Evolutionary conservation across 2,797 vertebrate genomes (phyloP).

Genomic region (Galagoides demidoff): DNA sequence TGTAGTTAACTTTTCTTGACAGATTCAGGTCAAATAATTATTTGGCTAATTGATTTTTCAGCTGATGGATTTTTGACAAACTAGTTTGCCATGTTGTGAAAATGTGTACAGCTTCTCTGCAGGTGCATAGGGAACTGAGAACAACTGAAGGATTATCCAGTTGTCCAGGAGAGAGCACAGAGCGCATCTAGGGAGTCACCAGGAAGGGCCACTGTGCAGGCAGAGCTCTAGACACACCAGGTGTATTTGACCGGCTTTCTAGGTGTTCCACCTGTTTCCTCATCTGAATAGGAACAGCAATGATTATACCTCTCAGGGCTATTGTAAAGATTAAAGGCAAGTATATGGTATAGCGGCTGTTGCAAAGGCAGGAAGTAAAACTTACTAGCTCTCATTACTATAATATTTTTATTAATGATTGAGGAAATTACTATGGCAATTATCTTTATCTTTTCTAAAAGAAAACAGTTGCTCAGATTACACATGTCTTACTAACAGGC

Average conservation of each 20-base stretch:
- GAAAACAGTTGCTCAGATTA: background rate
- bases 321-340: background rate
- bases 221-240: background rate
- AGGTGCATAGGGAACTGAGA: background rate
- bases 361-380: background rate
- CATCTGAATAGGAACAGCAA: background rate
- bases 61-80: background rate
- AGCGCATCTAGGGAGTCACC: background rate
- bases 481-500: background rate
- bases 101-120: background rate
- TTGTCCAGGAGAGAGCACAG: background rate
- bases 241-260: background rate
- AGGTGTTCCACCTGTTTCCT: background rate
- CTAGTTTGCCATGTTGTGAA: background rate
- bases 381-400: background rate
- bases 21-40: background rate
- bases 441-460: background rate
- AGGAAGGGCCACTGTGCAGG: background rate
- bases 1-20: background rate
- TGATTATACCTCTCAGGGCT: background rate
- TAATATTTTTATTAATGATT: background rate
- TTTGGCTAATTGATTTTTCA: background rate
- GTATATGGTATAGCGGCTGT: no score
- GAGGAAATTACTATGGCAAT: background rate
- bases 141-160: background rate